Base-by-base conservation (phyloP, 37 sponge, comb jelly and placozoan genomes). In the Petrosia ficiformis region DNA sequence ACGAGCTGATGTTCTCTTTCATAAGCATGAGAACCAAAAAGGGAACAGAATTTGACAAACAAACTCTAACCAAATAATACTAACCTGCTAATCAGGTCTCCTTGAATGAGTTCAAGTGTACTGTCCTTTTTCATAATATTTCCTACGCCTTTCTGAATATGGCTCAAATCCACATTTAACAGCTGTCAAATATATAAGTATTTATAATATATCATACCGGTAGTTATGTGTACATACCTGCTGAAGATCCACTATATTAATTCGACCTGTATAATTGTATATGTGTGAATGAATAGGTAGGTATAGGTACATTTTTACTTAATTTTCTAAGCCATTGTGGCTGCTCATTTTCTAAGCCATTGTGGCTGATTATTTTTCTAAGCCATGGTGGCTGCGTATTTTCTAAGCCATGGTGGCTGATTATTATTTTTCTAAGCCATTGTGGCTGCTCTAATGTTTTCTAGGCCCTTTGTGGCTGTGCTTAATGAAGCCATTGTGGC, bases 121-220 rank as follows among this genome's bases (percentile, higher is more conserved):
- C 70, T 42, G 52, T 95, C 96, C 29, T 77, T 87, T 48, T 78
- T 87, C 65, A 90, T 38, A 1, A 98, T 31, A 8, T 95, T 94
- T 39, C 43, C 57, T 0, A 95, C 84, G 26, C 81, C 79, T n/a
- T 25, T 67, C 37, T 98, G 92, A 67, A 98, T 85, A 57, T 95
- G 91, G 29, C 39, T 68, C 35, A 96, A 59, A 59, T 98, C 99
- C 32, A 98, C 92, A 80, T 95, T 93, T 39, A 95, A 42, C 21
- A 82, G 58, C 86, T 95, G 64, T n/a, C 24, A 83, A 33, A 65
- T n/a, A 71, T n/a, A n/a, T n/a, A n/a, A n/a, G n/a, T n/a, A n/a
- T n/a, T n/a, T n/a, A n/a, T n/a, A n/a, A n/a, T n/a, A n/a, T n/a
- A n/a, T n/a, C n/a, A n/a, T n/a, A n/a, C n/a, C n/a, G n/a, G n/a